Evolutionary conservation across 1,140 invertebrate species (phyloP).

Genomic region (Sycophila sp.): DNA sequence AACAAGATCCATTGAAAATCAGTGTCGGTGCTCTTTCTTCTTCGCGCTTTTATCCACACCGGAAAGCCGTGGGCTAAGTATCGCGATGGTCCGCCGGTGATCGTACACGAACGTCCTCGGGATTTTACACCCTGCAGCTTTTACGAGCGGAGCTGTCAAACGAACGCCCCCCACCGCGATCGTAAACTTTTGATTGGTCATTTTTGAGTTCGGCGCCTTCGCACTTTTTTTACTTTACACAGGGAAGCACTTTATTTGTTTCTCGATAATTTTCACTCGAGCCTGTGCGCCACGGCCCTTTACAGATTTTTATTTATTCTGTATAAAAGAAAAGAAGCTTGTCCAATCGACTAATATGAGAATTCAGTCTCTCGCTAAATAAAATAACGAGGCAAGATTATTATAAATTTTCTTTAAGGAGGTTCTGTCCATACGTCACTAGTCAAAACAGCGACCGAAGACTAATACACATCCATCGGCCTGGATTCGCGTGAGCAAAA

Average conservation of each 20-base stretch:
- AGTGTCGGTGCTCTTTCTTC: not conserved
- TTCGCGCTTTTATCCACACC: not conserved
- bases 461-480: too few species aligned
- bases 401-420: too few species aligned
- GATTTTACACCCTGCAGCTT: conserved; percentile 14
- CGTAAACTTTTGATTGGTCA: conserved; percentile 26
- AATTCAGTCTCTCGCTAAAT: too few species aligned
- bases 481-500: too few species aligned
- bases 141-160: conserved; percentile 21
- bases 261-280: not conserved
- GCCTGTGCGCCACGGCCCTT: not conserved
- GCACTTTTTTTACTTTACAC: too few species aligned
- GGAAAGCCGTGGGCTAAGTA: not conserved
- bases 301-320: too few species aligned
- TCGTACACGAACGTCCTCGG: too few species aligned
- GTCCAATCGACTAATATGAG: too few species aligned
- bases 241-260: not conserved
- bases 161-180: not conserved
- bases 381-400: too few species aligned
- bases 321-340: too few species aligned
- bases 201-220: not conserved
- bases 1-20: conserved; percentile 12
- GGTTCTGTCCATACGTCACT: too few species aligned
- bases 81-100: not conserved
- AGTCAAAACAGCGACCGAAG: too few species aligned